Evolutionary conservation across 1,140 invertebrate species (phyloP).

Genomic region (Wiebesia pumilae): DNA sequence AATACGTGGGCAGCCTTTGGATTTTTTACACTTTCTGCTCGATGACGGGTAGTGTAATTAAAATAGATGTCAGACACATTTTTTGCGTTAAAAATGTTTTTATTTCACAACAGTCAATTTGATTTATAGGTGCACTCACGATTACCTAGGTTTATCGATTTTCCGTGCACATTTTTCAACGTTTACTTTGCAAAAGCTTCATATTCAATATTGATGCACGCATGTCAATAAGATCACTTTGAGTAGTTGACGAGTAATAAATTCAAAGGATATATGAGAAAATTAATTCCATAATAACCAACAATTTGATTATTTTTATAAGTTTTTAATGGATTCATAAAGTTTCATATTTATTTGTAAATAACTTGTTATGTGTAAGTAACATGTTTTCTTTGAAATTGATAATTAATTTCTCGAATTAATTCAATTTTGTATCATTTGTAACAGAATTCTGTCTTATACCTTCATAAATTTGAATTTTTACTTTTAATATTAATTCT

Average conservation of each 20-base stretch:
- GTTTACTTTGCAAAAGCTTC: background rate
- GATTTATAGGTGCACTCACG: background rate
- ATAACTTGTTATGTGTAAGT: no score
- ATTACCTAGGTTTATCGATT: background rate
- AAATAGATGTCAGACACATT: slow-evolving; percentile 33
- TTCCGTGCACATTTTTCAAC: background rate
- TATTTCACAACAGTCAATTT: background rate
- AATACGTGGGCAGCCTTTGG: background rate
- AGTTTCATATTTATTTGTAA: no score
- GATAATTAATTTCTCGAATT: no score
- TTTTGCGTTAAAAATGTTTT: background rate
- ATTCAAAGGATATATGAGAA: background rate
- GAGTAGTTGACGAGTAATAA: background rate
- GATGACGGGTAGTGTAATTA: slow-evolving; percentile 9
- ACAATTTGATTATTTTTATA: background rate
- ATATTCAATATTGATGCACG: slow-evolving; percentile 5
- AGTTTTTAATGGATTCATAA: slow-evolving; percentile 2
- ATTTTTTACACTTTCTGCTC: background rate
- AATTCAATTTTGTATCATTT: no score
- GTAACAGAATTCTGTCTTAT: no score
- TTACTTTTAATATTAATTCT: no score
- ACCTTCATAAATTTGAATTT: no score
- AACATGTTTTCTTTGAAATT: no score
- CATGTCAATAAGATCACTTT: no score
- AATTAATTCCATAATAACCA: background rate